Conservation (phyloP, 2,888 invertebrate genomes). For the Drosophila helvetica region DNA sequence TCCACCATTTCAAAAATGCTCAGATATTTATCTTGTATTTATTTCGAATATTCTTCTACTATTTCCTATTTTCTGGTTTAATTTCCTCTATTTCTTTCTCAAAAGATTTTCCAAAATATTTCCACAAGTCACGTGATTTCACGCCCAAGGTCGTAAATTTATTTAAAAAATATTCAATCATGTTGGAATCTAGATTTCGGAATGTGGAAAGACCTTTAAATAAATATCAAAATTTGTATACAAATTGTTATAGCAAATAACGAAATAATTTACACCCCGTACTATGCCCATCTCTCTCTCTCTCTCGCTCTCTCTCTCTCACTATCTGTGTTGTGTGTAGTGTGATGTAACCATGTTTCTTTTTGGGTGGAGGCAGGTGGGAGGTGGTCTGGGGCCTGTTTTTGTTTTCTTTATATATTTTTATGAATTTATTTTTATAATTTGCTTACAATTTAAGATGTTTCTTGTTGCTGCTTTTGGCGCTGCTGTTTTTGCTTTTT, state of each 20-base stretch:
- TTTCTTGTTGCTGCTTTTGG: slow-evolving; percentile 14
- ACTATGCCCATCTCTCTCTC: slow-evolving; percentile 7
- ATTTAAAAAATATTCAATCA: slow-evolving; percentile 17
- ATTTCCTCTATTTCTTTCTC: no score
- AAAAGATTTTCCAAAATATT: no score
- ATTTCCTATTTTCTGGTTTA: no score
- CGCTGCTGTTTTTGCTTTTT: not conserved
- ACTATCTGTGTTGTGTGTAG: not conserved
- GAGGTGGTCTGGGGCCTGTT: slow-evolving; percentile 2
- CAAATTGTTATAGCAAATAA: slow-evolving; percentile 48
- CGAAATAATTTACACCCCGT: slow-evolving; percentile 45
- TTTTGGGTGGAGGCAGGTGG: slow-evolving; percentile 7
- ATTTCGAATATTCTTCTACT: no score
- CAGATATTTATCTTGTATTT: no score
- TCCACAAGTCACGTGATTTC: no score
- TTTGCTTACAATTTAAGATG: slow-evolving; percentile 43
- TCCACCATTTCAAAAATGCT: no score
- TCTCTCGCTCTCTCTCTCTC: not conserved
- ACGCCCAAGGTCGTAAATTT: slow-evolving; percentile 17
- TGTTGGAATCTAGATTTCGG: slow-evolving; percentile 18
- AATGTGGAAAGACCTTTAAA: slow-evolving; percentile 43
- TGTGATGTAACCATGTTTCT: slow-evolving; percentile 43
- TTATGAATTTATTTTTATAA: slow-evolving; percentile 43
- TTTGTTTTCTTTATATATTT: slow-evolving; percentile 1
- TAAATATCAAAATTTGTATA: slow-evolving; percentile 41